These are phyloP conservation scores for Acropternis orthonyx DNA, from an alignment of 2,797 vertebrate genomes.

Conservation along the genomic window DNA sequence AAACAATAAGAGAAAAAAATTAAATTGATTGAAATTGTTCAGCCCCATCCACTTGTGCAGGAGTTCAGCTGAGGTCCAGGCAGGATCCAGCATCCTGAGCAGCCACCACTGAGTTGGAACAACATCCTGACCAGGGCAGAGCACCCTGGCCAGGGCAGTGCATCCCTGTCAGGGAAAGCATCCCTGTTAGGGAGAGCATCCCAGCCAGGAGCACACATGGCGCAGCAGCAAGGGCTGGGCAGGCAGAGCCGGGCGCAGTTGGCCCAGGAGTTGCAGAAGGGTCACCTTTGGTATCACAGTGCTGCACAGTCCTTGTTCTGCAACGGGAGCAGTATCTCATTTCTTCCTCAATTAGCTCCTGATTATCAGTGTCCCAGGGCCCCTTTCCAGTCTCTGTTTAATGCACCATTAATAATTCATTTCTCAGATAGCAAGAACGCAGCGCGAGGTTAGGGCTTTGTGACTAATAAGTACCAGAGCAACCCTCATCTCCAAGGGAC, in stretches of 20 bases:
- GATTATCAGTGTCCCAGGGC: slow-evolving; percentile 72
- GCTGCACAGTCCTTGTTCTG: background rate
- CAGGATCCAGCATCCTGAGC: background rate
- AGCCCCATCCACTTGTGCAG: background rate
- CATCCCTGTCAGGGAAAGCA: accelerated
- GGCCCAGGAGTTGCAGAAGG: background rate
- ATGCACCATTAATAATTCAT: slow-evolving; percentile 76
- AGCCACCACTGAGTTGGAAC: background rate
- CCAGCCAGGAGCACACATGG: background rate
- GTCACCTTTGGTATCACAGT: slow-evolving; percentile 64
- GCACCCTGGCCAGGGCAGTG: accelerated
- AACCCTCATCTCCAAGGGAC: slow-evolving; percentile 51
- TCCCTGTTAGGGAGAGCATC: background rate
- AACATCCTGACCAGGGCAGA: background rate
- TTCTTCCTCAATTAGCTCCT: slow-evolving; percentile 75
- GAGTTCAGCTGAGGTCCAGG: background rate
- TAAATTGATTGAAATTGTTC: background rate
- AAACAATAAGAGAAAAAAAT: background rate
- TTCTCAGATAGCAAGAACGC: slow-evolving; percentile 62
- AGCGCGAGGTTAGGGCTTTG: slow-evolving; percentile 42
- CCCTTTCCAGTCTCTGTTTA: slow-evolving; percentile 66
- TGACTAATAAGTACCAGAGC: slow-evolving; percentile 43
- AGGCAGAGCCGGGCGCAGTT: accelerated
- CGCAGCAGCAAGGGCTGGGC: accelerated
- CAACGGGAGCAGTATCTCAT: slow-evolving; percentile 61